Base-by-base conservation (phyloP, 2,113 vertebrate species). In the Paratilapia polleni region DNA sequence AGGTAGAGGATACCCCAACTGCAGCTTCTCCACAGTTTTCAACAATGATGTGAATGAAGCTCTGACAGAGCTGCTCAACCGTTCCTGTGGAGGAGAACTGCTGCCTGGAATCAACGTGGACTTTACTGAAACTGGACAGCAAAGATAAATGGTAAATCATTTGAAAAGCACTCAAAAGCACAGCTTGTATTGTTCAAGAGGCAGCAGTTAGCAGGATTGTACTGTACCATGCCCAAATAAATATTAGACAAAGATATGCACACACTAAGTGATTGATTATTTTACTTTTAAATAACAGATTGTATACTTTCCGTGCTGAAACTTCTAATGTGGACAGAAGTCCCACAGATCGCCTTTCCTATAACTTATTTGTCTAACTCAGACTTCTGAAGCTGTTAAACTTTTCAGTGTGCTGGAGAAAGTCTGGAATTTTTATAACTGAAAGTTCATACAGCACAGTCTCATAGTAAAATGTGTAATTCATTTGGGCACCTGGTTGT, bases 41-140 rank as follows among this genome's bases (percentile, higher is more conserved):
- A 95, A 77, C 86, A 95, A 87, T 64, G 96, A 98, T 2, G 41
- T 96, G 68, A 97, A 96, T 9, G 96, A 97, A 38, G 96, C 97
- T 0, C 85, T 98, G 12, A 96, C 95, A 63, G 97, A 98, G 76
- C 90, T 98, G 88, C 91, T 97, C 80, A 96, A 90, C 77, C 94
- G 96, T 41, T 95, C 95, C 1, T 92, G 91, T 84, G 94, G 93
- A 20, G 94, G 96, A 87, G 96, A 97, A 8, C 94, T 97, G 77
- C 94, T 97, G 77, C 94, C 96, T 0, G 84, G 95, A 41, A 89
- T 97, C 86, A 96, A 97, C 86, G 89, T 96, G 90, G 93, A 95
- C 88, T 80, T 94, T 2, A 87, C 89, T 38, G 94, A 95, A 38
- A 82, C 89, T 0, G 94, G 92, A 24, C 93, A 94, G 85, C 92